These are phyloP conservation scores for Eumerus sabulonum DNA, from an alignment of 2,888 invertebrate genomes.

Conservation along the genomic window DNA sequence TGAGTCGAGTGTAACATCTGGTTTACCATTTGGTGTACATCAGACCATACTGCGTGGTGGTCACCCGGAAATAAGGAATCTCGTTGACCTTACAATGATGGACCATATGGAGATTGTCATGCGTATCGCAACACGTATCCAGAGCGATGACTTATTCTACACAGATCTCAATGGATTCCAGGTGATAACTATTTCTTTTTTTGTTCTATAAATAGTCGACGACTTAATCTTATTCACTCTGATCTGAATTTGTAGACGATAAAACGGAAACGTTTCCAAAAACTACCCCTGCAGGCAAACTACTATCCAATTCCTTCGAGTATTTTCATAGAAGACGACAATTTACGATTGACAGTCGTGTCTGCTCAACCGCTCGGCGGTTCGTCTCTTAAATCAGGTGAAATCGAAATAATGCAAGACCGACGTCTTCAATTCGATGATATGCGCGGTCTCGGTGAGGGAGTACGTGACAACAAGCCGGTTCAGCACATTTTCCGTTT, in stretches of 20 bases:
- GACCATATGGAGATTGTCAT: conserved; percentile 94
- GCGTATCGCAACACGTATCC: conserved; percentile 88
- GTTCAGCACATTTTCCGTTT: conserved; percentile 92
- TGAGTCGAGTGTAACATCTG: conserved; percentile 87
- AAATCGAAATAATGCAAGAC: conserved; percentile 93
- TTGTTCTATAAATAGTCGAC: not conserved
- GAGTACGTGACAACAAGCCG: conserved; percentile 92
- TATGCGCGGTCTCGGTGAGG: conserved; percentile 94
- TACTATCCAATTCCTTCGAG: conserved; percentile 96
- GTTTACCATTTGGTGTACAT: conserved; percentile 81
- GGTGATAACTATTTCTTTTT: too few relatives aligned
- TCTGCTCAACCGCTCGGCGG: conserved; percentile 92
- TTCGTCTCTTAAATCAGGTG: conserved; percentile 74
- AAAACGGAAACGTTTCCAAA: conserved; percentile 88
- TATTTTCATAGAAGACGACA: conserved; percentile 90
- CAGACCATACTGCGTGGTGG: conserved; percentile 77
- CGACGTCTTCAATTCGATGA: conserved; percentile 96
- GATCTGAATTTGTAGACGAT: conserved; percentile 84
- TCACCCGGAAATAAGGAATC: conserved; percentile 82
- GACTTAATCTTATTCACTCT: not conserved
- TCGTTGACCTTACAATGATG: conserved; percentile 84
- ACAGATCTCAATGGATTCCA: conserved; percentile 97
- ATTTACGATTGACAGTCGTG: conserved; percentile 85
- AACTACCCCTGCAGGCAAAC: conserved; percentile 96
- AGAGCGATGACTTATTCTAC: conserved; percentile 88